Evolutionary conservation across 2,113 vertebrate genomes (phyloP).

Genomic region (Thalassarche chlororhynchos): DNA sequence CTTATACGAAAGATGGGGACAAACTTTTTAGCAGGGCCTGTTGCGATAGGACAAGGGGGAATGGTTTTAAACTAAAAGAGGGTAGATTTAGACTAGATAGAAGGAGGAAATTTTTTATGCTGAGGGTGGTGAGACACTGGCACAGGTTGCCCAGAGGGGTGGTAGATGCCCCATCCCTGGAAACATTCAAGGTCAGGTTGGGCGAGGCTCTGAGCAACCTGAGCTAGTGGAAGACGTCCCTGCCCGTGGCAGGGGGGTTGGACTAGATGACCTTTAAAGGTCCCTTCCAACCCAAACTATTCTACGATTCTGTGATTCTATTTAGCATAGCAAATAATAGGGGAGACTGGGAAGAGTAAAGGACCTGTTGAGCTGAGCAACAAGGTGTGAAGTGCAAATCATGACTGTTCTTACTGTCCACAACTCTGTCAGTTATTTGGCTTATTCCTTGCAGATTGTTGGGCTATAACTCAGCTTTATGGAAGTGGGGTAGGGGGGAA

Average conservation of each 20-base stretch:
- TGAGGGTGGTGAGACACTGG: not conserved
- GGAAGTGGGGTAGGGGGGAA: fast-evolving
- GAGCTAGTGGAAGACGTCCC: not conserved
- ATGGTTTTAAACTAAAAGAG: not conserved
- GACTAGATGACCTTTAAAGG: not conserved
- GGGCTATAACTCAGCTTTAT: not conserved
- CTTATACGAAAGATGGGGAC: not conserved
- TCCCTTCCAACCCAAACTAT: not conserved
- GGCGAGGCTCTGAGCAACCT: not conserved
- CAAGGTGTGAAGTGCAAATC: not conserved
- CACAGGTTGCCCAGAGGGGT: not conserved
- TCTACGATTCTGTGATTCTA: not conserved
- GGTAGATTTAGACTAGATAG: not conserved
- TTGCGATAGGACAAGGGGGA: not conserved
- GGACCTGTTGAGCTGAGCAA: not conserved
- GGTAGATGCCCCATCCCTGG: not conserved
- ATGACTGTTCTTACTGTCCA: not conserved
- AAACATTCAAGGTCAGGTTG: not conserved
- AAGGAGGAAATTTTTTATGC: not conserved
- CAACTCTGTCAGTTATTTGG: not conserved
- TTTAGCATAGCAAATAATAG: not conserved
- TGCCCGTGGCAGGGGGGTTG: not conserved
- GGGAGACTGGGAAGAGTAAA: not conserved
- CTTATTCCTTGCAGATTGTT: not conserved
- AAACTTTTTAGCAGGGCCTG: not conserved